These are phyloP conservation scores for Antennarius maculatus DNA, from an alignment of 2,797 vertebrate species.

Conservation along the genomic window DNA sequence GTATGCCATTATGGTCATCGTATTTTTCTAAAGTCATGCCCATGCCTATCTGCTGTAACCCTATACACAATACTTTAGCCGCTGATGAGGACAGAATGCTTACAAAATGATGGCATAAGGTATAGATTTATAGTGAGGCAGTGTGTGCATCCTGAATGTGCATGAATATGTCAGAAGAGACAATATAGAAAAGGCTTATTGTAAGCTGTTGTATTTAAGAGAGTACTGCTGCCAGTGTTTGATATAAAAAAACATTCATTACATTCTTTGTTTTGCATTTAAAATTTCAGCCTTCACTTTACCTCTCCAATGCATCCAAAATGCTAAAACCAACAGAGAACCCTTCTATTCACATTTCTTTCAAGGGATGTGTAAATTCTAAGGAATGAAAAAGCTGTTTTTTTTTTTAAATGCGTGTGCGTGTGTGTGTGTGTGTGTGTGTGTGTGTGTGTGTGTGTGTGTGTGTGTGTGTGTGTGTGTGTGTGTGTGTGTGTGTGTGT, in stretches of 20 bases:
- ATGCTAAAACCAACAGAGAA: conserved; percentile 38
- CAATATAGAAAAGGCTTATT: conserved; percentile 50
- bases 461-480: too few species aligned
- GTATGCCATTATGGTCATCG: conserved; percentile 70
- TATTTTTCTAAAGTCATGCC: conserved; percentile 60
- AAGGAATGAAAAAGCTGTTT: too few species aligned
- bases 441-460: too few species aligned
- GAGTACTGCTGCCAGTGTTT: conserved; percentile 61
- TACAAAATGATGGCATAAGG: conserved; percentile 51
- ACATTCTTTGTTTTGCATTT: conserved; percentile 54
- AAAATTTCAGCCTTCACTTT: conserved; percentile 52
- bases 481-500: too few species aligned
- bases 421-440: too few species aligned
- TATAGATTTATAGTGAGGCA: conserved; percentile 54
- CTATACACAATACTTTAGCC: conserved; percentile 57
- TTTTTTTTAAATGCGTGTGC: too few species aligned
- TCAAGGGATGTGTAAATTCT: conserved; percentile 1
- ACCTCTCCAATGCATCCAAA: conserved; percentile 40
- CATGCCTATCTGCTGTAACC: conserved; percentile 59
- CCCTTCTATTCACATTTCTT: conserved; percentile 36
- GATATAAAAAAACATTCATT: conserved; percentile 64
- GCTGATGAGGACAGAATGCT: conserved; percentile 66
- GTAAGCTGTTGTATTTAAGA: conserved; percentile 71
- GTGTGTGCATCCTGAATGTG: conserved; percentile 8
- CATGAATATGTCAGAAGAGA: conserved; percentile 35